Conservation (phyloP, 1,140 invertebrate species). For the Sycophaga agraensis region DNA sequence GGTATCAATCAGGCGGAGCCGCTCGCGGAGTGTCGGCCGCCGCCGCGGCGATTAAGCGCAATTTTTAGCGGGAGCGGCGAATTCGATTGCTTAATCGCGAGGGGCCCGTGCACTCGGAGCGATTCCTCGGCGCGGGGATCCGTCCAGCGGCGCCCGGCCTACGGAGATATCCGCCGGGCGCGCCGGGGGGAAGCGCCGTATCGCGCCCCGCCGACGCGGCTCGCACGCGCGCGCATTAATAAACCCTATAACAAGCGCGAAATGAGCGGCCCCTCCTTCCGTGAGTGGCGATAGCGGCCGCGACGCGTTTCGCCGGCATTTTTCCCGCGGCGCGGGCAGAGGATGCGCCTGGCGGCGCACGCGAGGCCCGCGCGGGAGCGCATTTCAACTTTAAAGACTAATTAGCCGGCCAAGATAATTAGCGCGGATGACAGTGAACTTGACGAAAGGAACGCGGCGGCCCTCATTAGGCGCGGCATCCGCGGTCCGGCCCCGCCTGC, state of each 20-base stretch:
- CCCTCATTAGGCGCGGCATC: too few species aligned
- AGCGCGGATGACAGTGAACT: slow-evolving; percentile 23
- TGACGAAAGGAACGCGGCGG: slow-evolving; percentile 15
- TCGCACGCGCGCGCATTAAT: not conserved
- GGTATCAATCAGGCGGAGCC: not conserved
- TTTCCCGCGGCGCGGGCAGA: not conserved
- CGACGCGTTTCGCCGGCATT: slow-evolving; percentile 22
- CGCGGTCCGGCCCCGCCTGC: too few species aligned
- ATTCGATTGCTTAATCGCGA: slow-evolving; percentile 2
- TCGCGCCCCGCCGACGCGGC: too few species aligned
- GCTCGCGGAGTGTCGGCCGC: not conserved
- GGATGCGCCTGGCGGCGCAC: not conserved
- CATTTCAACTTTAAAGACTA: slow-evolving; percentile 20
- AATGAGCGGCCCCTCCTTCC: not conserved
- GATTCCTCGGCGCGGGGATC: not conserved
- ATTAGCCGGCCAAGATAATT: slow-evolving; percentile 18
- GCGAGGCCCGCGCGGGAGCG: not conserved
- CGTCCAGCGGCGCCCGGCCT: too few species aligned
- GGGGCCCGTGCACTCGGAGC: not conserved
- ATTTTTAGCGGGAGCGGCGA: slow-evolving; percentile 5
- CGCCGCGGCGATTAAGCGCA: not conserved
- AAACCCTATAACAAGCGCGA: slow-evolving; percentile 1
- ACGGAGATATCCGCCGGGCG: too few species aligned
- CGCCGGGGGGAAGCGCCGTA: too few species aligned
- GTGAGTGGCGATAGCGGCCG: not conserved